Evolutionary conservation across 1,140 invertebrate species (phyloP), one percentile per base, ranked within the genome.

Genomic region (Cydia splendana): DNA sequence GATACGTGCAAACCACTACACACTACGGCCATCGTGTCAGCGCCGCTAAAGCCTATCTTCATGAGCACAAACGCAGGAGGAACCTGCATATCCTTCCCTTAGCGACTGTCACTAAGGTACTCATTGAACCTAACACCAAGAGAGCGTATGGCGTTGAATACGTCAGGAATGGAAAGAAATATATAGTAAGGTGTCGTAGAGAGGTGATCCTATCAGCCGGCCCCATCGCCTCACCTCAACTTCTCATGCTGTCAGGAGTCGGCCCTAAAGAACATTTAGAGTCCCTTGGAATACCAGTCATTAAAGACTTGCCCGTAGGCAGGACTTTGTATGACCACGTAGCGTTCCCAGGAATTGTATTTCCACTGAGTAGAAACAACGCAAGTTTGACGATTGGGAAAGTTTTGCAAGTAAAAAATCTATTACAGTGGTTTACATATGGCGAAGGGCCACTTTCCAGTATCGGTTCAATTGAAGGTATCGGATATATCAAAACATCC

Each of bases 211-310:
- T 96, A 4, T 95, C 96, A 65, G 96, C 96, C 1, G 97, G 97
- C 0, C 94, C 96, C 2, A 95, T 98, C 76, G 96, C 96, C 79
- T 96, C 96, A 5, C 96, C 97, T 0, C 97, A 98, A 87, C 81
- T 98, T 9, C 91, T 98, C 12, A 97, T 97, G 95, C 89, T 98
- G 0, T 97, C 96, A 1, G 97, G 97, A 2, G 94, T 98, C 13
- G 97, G 97, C 0, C 96, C 97, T n/a, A 94, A 93, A 83, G 91
- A 95, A 51, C 93, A 95, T 80, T 87, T 98, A 0, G 87, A 95
- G 67, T 94, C 95, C 62, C 86, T 97, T 1, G 95, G 95, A 0
- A 96, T 98, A 30, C 93, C 95, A 0, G 88, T 96, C 0, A 85
- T 97, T 0, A 88, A 95, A 79, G 94, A 96, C 76, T 88, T 96